These are phyloP conservation scores for Eupithecia abbreviata DNA, from an alignment of 2,888 invertebrate genomes.

Conservation along the genomic window DNA sequence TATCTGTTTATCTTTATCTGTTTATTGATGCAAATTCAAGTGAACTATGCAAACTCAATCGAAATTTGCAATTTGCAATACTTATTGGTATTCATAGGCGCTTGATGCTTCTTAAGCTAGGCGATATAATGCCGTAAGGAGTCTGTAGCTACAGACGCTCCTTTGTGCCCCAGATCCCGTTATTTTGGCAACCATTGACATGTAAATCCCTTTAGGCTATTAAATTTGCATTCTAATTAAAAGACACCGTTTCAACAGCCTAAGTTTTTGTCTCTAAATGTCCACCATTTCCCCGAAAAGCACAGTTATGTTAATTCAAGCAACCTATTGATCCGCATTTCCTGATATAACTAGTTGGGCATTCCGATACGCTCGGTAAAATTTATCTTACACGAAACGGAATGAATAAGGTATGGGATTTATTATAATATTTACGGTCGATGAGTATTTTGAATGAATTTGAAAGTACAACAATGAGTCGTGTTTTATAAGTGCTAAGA, in stretches of 20 bases:
- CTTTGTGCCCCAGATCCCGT: slow-evolving; percentile 76
- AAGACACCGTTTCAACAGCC: slow-evolving; percentile 66
- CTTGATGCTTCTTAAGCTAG: slow-evolving; percentile 60
- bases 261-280: slow-evolving; percentile 57
- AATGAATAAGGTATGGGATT: slow-evolving; percentile 46
- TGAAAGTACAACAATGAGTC: slow-evolving; percentile 47
- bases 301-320: slow-evolving; percentile 32
- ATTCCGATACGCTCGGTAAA: slow-evolving; percentile 35
- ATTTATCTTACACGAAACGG: slow-evolving; percentile 41
- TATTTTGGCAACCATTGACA: slow-evolving; percentile 80
- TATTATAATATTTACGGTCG: slow-evolving; percentile 46
- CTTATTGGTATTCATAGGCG: slow-evolving; percentile 65
- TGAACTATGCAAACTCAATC: slow-evolving; percentile 42
- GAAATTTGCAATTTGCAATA: slow-evolving; percentile 49
- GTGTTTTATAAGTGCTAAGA: slow-evolving; percentile 61
- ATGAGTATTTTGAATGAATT: slow-evolving; percentile 39
- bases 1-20: no score
- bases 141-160: slow-evolving; percentile 50
- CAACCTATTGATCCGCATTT: slow-evolving; percentile 32
- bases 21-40: slow-evolving; percentile 42
- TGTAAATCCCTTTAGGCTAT: slow-evolving; percentile 80
- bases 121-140: slow-evolving; percentile 62
- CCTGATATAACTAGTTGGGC: slow-evolving; percentile 29
- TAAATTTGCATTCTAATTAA: slow-evolving; percentile 83
- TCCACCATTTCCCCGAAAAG: slow-evolving; percentile 34